Evolutionary conservation across 2,113 vertebrate species (phyloP), one percentile per base, ranked within the genome.

Genomic region (Hippocampus mohnikei): DNA sequence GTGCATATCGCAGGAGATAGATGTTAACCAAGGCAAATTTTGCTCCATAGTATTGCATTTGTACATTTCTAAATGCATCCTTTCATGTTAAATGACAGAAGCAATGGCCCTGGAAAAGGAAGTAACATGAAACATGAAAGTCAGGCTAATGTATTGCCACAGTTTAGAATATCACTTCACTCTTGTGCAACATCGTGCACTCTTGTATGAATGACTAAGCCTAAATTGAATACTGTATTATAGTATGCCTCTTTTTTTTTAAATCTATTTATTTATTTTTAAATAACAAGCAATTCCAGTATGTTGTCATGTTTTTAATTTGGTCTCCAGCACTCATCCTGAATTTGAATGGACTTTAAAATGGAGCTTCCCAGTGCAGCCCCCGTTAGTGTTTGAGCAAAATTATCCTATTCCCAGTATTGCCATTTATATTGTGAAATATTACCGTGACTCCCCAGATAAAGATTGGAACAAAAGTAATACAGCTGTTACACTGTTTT

Each of bases 401-500:
- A 83, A 83, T 76, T 67, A 78, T 58, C 56, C 40, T 8, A 23
- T 58, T 81, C 84, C 74, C 77, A 46, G 64, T 50, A 21, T 52
- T 76, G 70, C 27, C 9, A 72, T 76, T 84, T 65, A 81, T 85
- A 74, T 80, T 71, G 67, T 76, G 69, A 80, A 77, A 77, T 79
- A 79, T 67, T 78, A 71, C 68, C 18, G 9, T 9, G 7, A 44
- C 25, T 59, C 80, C 63, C 75, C 66, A 64, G 75, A 77, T 42
- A 63, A 66, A 48, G 61, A 40, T 83, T 70, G 73, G 81, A 60
- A 66, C 69, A 21, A 70, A 78, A 71, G 77, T 63, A 67, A 42
- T 42, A 64, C 4, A 25, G 5, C 40, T 23, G 68, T 78, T 76
- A 18, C n/a, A 18, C 37, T 58, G 62, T 81, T 65, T 78, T 62